These are phyloP conservation scores for Eulemur albifrons DNA, from an alignment of 2,797 vertebrate species.

Conservation along the genomic window DNA sequence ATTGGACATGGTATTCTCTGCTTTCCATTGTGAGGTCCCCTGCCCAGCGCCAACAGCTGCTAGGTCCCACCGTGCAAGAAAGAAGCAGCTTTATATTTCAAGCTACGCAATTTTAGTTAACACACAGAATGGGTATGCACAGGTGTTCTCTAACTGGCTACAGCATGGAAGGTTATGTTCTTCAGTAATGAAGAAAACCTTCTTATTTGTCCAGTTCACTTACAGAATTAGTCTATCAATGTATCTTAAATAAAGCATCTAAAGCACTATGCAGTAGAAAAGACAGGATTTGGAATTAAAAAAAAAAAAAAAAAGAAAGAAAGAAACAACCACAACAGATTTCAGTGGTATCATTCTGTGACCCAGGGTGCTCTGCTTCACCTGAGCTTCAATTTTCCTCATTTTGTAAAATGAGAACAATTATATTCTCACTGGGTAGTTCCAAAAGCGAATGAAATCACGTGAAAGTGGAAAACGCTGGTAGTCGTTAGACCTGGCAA, in stretches of 20 bases:
- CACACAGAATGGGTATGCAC: neutral
- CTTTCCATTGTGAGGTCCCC: neutral
- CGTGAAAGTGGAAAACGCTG: neutral
- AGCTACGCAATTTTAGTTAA: neutral
- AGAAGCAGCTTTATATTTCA: neutral
- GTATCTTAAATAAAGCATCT: neutral
- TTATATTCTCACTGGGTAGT: neutral
- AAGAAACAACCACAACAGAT: neutral
- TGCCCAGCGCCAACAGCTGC: slow-evolving; percentile 30
- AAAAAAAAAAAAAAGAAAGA: neutral
- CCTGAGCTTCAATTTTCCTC: neutral
- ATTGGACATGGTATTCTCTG: slow-evolving; percentile 56
- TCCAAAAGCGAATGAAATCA: neutral
- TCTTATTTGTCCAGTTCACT: neutral
- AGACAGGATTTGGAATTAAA: neutral
- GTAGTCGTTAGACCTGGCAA: neutral
- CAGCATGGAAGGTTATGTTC: neutral
- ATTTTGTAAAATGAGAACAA: slow-evolving; percentile 12
- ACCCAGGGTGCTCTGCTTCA: neutral
- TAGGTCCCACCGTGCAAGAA: neutral
- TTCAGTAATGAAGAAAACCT: neutral
- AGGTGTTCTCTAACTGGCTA: neutral
- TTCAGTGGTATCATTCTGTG: neutral
- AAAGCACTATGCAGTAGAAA: neutral
- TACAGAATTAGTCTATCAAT: neutral